A percentile compares a stretch with the other conserved stretches of the same genome.
Conservation (phyloP, 2,888 invertebrate genomes). For the Zele albiditarsus region DNA sequence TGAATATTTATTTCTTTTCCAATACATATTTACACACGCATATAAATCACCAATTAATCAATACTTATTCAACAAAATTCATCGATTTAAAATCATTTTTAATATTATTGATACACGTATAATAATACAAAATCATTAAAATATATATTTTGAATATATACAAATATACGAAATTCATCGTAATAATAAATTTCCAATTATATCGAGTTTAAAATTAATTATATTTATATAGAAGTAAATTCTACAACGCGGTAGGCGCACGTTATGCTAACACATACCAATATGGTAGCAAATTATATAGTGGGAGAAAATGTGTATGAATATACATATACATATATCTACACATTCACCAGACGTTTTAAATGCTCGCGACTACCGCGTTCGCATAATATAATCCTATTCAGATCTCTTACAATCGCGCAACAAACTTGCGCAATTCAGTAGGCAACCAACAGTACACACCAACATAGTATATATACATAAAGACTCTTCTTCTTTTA, state of each 20-base stretch:
- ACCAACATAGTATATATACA: constrained; percentile 8
- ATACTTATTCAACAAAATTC: too few species aligned
- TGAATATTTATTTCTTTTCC: too few species aligned
- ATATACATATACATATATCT: background rate
- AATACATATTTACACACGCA: too few species aligned
- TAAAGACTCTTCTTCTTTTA: constrained; percentile 21
- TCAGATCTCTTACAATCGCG: constrained; percentile 35
- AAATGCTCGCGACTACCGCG: constrained; percentile 45
- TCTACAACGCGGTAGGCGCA: too few species aligned
- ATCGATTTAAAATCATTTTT: too few species aligned
- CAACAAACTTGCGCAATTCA: constrained; percentile 49
- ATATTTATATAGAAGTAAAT: background rate
- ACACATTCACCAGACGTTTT: constrained; percentile 32
- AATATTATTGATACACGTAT: too few species aligned
- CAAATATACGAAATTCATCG: background rate
- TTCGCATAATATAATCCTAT: constrained; percentile 47
- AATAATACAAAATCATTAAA: too few species aligned
- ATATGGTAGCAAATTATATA: background rate
- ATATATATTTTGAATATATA: too few species aligned
- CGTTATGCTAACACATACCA: background rate
- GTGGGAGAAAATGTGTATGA: constrained; percentile 3
- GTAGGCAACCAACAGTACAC: constrained; percentile 7
- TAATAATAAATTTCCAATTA: background rate
- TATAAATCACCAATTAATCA: too few species aligned
- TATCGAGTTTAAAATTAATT: background rate